phyloP scores from a whole-genome alignment of 2,113 vertebrate species.

The Gymnobelideus leadbeateri region DNA sequence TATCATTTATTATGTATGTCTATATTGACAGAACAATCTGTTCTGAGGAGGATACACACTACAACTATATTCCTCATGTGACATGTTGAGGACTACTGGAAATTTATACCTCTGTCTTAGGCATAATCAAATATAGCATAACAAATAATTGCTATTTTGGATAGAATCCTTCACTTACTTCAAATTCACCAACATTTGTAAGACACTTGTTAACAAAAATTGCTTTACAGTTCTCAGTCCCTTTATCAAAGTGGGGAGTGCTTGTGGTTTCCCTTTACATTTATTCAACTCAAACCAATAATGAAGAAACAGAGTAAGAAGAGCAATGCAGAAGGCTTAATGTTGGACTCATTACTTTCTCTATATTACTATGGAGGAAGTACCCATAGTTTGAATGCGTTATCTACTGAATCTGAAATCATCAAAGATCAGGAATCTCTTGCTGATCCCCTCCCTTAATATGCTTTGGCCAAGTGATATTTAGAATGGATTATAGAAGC shows the following conservation, averaged over 20 bases:
- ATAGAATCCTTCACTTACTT: neutral
- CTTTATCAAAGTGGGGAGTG: neutral
- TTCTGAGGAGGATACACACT: neutral
- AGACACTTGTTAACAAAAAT: neutral
- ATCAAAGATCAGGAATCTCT: neutral
- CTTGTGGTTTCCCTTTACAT: neutral
- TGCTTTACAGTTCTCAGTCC: neutral
- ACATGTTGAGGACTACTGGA: neutral
- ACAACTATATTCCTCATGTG: neutral
- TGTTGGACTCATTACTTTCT: conserved; percentile 44
- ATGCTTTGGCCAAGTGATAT: conserved; percentile 37
- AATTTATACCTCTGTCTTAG: neutral
- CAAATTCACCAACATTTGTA: neutral
- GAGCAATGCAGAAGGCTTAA: neutral
- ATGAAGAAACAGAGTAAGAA: fast-evolving
- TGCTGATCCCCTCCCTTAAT: neutral
- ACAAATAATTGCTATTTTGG: neutral
- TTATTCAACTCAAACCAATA: neutral
- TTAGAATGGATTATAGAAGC: conserved; percentile 50
- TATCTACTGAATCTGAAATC: conserved; percentile 61
- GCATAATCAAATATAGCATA: neutral
- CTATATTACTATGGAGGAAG: conserved; percentile 43
- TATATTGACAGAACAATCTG: neutral
- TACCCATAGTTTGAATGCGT: conserved; percentile 46
- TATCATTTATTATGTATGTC: conserved; percentile 2